phyloP scores from a whole-genome alignment of 2,797 vertebrate genomes.

The Gallinago solitaria region DNA sequence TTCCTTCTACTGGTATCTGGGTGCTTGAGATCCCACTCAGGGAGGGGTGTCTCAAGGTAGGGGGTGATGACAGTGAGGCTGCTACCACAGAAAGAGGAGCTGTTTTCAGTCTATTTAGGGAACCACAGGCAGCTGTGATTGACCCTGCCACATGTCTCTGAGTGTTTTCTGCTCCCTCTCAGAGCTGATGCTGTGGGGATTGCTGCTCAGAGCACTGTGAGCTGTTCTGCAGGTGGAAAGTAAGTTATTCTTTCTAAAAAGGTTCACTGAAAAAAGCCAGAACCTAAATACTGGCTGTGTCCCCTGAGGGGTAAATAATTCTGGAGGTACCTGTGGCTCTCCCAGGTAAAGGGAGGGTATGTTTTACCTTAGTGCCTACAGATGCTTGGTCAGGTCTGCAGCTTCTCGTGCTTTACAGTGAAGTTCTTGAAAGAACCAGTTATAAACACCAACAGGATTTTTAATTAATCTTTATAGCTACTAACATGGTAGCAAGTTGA shows the following conservation, averaged over 20 bases:
- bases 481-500: neutral
- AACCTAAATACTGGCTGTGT: neutral
- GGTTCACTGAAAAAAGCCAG: neutral
- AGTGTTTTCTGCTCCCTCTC: neutral
- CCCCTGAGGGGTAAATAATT: neutral
- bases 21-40: neutral
- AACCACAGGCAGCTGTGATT: neutral
- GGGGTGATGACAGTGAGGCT: neutral
- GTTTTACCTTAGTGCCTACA: neutral
- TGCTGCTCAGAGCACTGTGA: neutral
- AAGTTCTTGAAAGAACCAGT: neutral
- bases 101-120: neutral
- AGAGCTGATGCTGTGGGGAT: neutral
- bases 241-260: neutral
- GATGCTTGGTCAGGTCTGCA: neutral
- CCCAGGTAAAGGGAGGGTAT: neutral
- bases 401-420: neutral
- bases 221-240: neutral
- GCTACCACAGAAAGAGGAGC: neutral
- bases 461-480: neutral
- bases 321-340: neutral
- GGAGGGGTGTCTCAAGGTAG: neutral
- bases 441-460: constrained; percentile 1
- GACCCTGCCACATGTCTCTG: neutral
- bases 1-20: neutral